A percentile compares a stretch with the other conserved stretches of the same genome.
phyloP scores from a whole-genome alignment of 2,888 invertebrate species.

The Galeruca laticollis region DNA sequence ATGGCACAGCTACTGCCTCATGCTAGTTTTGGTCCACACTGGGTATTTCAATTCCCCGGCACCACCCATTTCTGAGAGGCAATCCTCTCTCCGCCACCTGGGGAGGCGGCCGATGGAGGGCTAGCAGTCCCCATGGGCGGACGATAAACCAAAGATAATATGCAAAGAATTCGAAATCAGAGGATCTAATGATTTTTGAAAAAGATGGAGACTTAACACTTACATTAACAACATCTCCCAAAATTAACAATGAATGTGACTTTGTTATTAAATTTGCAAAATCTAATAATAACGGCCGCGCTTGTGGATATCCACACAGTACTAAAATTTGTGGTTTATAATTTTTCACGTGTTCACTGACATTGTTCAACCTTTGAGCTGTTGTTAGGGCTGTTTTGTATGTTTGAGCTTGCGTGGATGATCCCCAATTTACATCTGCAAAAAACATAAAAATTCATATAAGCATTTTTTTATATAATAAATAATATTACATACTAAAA shows the following conservation, averaged over 20 bases:
- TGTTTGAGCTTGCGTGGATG: slow-evolving; percentile 95
- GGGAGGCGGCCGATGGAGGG: too few relatives aligned
- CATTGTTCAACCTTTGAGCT: slow-evolving; percentile 83
- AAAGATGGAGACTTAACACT: slow-evolving; percentile 6
- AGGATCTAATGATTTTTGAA: not conserved
- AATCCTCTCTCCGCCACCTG: too few relatives aligned
- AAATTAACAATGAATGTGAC: slow-evolving; percentile 88
- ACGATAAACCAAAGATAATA: too few relatives aligned
- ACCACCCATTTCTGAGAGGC: too few relatives aligned
- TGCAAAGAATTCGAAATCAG: too few relatives aligned
- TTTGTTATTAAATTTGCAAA: slow-evolving; percentile 93
- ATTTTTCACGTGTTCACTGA: slow-evolving; percentile 97
- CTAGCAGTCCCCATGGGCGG: too few relatives aligned
- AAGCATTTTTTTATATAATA: not conserved
- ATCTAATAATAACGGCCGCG: slow-evolving; percentile 90
- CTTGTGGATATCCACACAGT: slow-evolving; percentile 85
- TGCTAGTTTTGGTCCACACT: too few relatives aligned
- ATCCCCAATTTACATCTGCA: slow-evolving; percentile 96
- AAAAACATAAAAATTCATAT: slow-evolving; percentile 20
- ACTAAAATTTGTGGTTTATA: slow-evolving; percentile 94
- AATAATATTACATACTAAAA: not conserved
- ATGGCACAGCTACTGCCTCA: too few relatives aligned
- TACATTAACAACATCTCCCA: slow-evolving; percentile 89
- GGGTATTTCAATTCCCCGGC: too few relatives aligned
- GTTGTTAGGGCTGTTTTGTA: slow-evolving; percentile 92